A percentile compares a stretch with the other conserved stretches of the same genome.
Evolutionary conservation across 2,113 vertebrate genomes (phyloP).

Genomic region (Erinaceus europaeus): DNA sequence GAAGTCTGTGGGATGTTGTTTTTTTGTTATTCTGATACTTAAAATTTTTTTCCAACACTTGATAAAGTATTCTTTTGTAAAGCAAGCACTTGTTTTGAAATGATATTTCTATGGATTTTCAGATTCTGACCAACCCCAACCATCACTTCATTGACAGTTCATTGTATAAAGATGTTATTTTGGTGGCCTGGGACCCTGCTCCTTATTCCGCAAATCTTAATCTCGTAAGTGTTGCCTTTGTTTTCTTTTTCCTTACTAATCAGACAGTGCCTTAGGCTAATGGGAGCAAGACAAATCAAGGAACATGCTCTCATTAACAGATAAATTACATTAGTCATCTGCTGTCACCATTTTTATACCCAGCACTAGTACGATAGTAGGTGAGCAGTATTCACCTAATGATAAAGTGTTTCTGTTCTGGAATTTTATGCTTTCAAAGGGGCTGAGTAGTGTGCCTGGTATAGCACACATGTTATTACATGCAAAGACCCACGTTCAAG

Average conservation of each 20-base stretch:
- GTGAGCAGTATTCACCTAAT: background rate
- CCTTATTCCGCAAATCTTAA: slow-evolving; percentile 93
- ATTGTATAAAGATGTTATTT: slow-evolving; percentile 93
- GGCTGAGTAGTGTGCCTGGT: no score
- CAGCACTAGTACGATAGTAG: background rate
- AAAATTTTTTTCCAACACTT: background rate
- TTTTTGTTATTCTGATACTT: background rate
- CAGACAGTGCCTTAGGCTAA: background rate
- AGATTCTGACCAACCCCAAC: slow-evolving; percentile 94
- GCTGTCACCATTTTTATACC: background rate
- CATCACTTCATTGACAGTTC: slow-evolving; percentile 91
- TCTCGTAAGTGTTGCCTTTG: slow-evolving; percentile 84
- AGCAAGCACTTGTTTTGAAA: slow-evolving; percentile 4
- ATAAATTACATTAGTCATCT: background rate
- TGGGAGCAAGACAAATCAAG: background rate
- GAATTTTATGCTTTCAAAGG: no score
- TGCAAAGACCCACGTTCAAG: no score
- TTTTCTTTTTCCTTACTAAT: background rate
- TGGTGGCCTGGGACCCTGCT: slow-evolving; percentile 98
- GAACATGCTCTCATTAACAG: background rate
- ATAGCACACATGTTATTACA: no score
- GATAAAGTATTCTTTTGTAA: background rate
- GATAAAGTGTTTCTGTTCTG: background rate
- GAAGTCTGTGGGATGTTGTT: background rate
- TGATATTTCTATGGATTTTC: slow-evolving; percentile 57